Evolutionary conservation across 2,888 invertebrate genomes (phyloP), one percentile per base, ranked within the genome.

Genomic region (Ochropleura plecta): DNA sequence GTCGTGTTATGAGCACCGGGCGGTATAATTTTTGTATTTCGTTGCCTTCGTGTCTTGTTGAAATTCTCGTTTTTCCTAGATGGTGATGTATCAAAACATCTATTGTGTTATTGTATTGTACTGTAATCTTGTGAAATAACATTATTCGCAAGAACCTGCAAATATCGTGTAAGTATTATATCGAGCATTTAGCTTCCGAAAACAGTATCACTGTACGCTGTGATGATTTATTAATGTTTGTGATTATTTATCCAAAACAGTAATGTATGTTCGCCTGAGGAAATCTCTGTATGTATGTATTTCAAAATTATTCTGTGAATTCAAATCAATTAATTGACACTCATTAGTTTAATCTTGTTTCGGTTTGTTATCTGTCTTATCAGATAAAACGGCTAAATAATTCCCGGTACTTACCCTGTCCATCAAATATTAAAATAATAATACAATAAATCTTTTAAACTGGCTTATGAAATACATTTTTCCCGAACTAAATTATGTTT

Each of bases 21-120:
- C 51, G 63, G 75, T 76, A 76, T 60, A 76, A 71, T 73, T 82
- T 84, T 73, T 81, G 71, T 77, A 79, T 73, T 70, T 77, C 67
- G 68, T 73, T 82, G 83, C n/a, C 5, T 83, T 86, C 74, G 78
- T 83, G 85, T 81, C 74, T 67, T 62, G 64, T 81, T 48, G 60
- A 79, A 72, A 80, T 67, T 72, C 64, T 78, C 68, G 68, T 83
- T 85, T 77, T 73, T 62, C 59, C 9, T 63, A 75, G 64, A 74
- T 63, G 55, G 73, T 74, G 72, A 78, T 81, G 73, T 77, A 85
- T 82, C 76, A 77, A 81, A 82, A 78, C 80, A 84, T 75, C 78
- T 66, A 76, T 84, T 76, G 63, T 82, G 70, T 69, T 78, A 72
- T 78, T 81, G 72, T 78, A 30, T 30, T 30, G 30, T 64, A 59